Percentiles rank a stretch among this genome's conserved stretches.
phyloP scores from a whole-genome alignment of 2,797 vertebrate genomes.

The Lophotriccus pileatus region DNA sequence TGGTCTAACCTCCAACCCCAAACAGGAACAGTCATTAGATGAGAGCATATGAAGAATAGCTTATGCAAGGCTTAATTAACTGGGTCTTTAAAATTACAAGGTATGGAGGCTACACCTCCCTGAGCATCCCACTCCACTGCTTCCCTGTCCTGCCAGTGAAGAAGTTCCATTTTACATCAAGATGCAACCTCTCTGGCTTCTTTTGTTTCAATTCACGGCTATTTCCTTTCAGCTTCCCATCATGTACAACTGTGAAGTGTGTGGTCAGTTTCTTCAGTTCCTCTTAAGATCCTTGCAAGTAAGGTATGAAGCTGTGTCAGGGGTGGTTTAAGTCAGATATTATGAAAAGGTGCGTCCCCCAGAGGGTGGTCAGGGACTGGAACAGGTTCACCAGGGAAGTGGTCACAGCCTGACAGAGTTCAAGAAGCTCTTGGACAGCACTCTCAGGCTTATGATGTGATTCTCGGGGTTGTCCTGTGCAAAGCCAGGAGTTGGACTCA shows the following conservation, averaged over 20 bases:
- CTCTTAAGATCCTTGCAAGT: background rate
- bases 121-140: background rate
- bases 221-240: background rate
- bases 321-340: background rate
- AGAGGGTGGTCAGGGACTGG: background rate
- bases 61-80: background rate
- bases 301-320: background rate
- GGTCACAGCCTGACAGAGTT: background rate
- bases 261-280: background rate
- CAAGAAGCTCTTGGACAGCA: background rate
- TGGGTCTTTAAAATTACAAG: background rate
- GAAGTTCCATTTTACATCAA: background rate
- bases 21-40: background rate
- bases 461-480: background rate
- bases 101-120: background rate
- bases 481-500: background rate
- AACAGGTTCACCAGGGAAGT: background rate
- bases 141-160: background rate
- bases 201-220: background rate
- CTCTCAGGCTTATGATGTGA: background rate
- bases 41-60: background rate
- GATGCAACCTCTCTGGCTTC: background rate
- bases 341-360: background rate
- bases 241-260: rapidly evolving
- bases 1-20: background rate